phyloP scores from a whole-genome alignment of 30 jellyfish, hydroid and myxozoan genomes.

The Rhopilema esculentum region DNA sequence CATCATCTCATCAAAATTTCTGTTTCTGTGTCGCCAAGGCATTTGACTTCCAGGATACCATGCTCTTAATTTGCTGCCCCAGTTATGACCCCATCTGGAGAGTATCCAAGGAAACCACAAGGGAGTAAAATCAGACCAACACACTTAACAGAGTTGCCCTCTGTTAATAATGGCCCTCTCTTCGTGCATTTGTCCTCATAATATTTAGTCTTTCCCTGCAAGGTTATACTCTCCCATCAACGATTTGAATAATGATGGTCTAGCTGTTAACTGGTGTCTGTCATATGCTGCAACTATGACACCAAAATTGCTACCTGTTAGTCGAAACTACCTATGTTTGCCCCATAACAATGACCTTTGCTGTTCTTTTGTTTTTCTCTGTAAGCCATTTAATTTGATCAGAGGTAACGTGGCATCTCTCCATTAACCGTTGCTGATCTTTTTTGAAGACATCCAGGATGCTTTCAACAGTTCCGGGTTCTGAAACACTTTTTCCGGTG shows the following conservation, averaged over 20 bases:
- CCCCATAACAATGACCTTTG: not conserved
- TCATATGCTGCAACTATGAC: conserved; percentile 1
- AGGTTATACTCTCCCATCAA: conserved; percentile 4
- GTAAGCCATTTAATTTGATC: conserved; percentile 21
- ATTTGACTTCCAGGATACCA: not conserved
- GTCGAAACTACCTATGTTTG: not conserved
- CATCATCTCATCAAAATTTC: not conserved
- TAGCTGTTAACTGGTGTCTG: not conserved
- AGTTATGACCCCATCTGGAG: not conserved
- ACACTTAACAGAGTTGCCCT: not conserved
- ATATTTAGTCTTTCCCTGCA: conserved; percentile 11
- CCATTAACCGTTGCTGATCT: not conserved
- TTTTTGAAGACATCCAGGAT: not conserved
- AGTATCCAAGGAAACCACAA: not conserved
- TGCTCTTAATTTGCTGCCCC: conserved; percentile 55
- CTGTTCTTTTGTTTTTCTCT: not conserved
- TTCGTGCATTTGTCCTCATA: conserved; percentile 30
- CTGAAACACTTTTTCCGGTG: not conserved
- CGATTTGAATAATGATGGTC: conserved; percentile 4
- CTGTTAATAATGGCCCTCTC: not conserved
- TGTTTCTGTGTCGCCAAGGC: not conserved
- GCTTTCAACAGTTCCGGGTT: not conserved
- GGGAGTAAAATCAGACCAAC: not conserved
- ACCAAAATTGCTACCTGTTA: conserved; percentile 27
- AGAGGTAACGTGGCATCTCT: conserved; percentile 2